These are phyloP conservation scores for Coregonus clupeaformis DNA, from an alignment of 2,113 vertebrate species.

Conservation along the genomic window DNA sequence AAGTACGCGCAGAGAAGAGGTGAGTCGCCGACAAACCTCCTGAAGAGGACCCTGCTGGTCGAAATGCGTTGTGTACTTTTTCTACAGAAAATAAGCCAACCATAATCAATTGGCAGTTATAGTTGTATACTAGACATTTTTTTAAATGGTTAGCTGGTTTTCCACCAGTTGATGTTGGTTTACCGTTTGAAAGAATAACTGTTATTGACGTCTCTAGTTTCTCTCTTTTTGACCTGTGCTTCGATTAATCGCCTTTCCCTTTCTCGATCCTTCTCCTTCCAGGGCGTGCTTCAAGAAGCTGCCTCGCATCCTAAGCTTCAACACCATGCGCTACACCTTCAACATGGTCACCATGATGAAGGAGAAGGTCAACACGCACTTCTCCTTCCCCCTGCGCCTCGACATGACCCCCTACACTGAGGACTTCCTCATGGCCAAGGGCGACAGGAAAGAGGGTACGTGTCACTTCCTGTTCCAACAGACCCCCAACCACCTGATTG, in stretches of 20 bases:
- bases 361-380: slow-evolving; percentile 98
- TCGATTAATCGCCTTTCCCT: no score
- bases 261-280: slow-evolving; percentile 1
- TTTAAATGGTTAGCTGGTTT: background rate
- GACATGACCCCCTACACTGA: slow-evolving; percentile 99
- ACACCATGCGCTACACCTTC: slow-evolving; percentile 99
- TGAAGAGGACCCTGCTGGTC: no score
- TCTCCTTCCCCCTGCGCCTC: slow-evolving; percentile 95
- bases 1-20: slow-evolving; percentile 97
- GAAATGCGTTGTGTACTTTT: no score
- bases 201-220: background rate
- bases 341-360: slow-evolving; percentile 99
- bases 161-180: background rate
- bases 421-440: slow-evolving; percentile 98
- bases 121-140: background rate
- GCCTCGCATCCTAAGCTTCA: slow-evolving; percentile 97
- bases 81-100: no score
- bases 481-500: background rate
- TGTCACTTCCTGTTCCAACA: background rate
- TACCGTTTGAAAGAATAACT: background rate
- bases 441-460: slow-evolving; percentile 91
- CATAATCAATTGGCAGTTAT: no score
- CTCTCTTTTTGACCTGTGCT: background rate
- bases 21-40: slow-evolving; percentile 43
- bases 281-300: slow-evolving; percentile 99